phyloP scores from a whole-genome alignment of 2,888 invertebrate species.

The Labia minor region DNA sequence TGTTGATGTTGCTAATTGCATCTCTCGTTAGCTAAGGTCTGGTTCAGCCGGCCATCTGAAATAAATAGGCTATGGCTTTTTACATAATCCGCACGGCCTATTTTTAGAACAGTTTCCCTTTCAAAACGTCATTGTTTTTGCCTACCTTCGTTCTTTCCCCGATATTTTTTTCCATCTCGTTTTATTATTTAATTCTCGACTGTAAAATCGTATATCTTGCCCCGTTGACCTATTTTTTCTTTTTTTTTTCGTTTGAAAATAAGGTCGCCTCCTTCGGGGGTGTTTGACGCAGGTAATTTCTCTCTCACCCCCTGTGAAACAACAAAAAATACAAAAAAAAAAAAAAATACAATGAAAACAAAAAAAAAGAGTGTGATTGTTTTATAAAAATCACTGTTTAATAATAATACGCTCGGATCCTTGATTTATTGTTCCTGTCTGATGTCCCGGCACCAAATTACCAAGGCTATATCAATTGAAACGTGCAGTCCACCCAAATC shows the following conservation, averaged over 20 bases:
- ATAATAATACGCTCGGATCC: neutral
- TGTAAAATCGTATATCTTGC: neutral
- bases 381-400: neutral
- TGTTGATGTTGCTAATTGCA: too few species aligned
- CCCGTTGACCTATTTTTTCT: slow-evolving; percentile 2
- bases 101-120: too few species aligned
- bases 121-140: too few species aligned
- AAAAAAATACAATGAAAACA: neutral
- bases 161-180: too few species aligned
- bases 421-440: neutral
- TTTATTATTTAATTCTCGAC: neutral
- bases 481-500: neutral
- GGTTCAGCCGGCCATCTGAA: too few species aligned
- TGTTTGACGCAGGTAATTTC: neutral
- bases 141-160: neutral
- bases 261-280: neutral
- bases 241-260: too few species aligned
- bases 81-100: too few species aligned
- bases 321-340: too few species aligned
- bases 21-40: too few species aligned
- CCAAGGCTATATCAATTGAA: neutral
- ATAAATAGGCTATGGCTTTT: too few species aligned
- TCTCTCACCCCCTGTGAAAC: neutral
- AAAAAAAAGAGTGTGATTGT: neutral
- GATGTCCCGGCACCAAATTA: neutral